phyloP scores from a whole-genome alignment of 1,140 invertebrate genomes.

The Drosophila melanogaster region Release_6_plus_ISO1_MT NT_033777.3:29836001-29836500 shows the following conservation, averaged over 20 bases:
- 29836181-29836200: constrained; percentile 7
- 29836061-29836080: constrained; percentile 8
- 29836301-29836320: not conserved
- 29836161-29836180: not conserved
- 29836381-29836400: too few relatives aligned
- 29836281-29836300: not conserved
- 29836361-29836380: too few relatives aligned
- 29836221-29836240: constrained; percentile 11
- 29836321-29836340: too few relatives aligned
- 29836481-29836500: too few relatives aligned
- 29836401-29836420: too few relatives aligned
- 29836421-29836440: too few relatives aligned
- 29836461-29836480: too few relatives aligned
- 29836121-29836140: constrained; percentile 23
- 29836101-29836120: not conserved
- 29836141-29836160: constrained; percentile 28
- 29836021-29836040: constrained; percentile 25
- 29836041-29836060: constrained; percentile 13
- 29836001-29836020: constrained; percentile 16
- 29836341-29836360: too few relatives aligned
- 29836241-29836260: not conserved
- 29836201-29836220: constrained; percentile 10
- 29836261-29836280: not conserved
- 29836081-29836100: not conserved
- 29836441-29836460: too few relatives aligned